Base-by-base conservation (phyloP, 2,797 vertebrate genomes). In the Phataginus tricuspis region DNA sequence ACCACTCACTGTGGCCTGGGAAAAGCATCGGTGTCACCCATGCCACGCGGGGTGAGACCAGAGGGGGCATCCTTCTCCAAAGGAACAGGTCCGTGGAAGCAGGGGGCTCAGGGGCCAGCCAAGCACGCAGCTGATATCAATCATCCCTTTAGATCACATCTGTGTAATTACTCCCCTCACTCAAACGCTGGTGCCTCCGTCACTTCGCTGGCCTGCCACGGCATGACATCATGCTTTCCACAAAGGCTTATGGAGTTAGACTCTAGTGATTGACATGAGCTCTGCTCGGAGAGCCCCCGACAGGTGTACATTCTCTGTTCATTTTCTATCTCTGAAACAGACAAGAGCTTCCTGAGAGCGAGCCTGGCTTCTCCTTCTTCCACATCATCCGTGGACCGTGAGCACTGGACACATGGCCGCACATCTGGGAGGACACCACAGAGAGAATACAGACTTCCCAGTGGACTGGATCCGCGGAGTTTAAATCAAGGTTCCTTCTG, bases 121-220 rank as follows among this genome's bases (percentile, higher is more conserved):
- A 61, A 7, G n/a, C 34, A 18, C 9, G 7, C 13, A 16, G 21
- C 7, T 53, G 63, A 25, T 66, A 23, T 18, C 49, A 55, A 16
- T 25, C 0, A 23, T 2, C 19, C 21, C 86, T 55, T 75, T 25
- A 6, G 6, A 21, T 57, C 9, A 4, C 25, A 4, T 34, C 27
- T 80, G 25, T 49, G 0, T 45, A 42, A 61, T 9, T 6, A 18
- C 4, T 31, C 29, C 45, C n/a, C n/a, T 77, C 7, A n/a, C 27
- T n/a, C 55, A 34, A 4, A 7, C 9, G 0, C 31, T 1, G 1
- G 0, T 0, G n/a, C 49, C 10, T 14, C 5, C 7, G 53, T 59
- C 8, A 14, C 31, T 37, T 61, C 6, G 25, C 19, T n/a, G 34
- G 0, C 25, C 51, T 23, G 23, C 42, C 19, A 16, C 23, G 18